Evolutionary conservation across 2,797 vertebrate species (phyloP).

Genomic region (Cottoperca gobio): DNA sequence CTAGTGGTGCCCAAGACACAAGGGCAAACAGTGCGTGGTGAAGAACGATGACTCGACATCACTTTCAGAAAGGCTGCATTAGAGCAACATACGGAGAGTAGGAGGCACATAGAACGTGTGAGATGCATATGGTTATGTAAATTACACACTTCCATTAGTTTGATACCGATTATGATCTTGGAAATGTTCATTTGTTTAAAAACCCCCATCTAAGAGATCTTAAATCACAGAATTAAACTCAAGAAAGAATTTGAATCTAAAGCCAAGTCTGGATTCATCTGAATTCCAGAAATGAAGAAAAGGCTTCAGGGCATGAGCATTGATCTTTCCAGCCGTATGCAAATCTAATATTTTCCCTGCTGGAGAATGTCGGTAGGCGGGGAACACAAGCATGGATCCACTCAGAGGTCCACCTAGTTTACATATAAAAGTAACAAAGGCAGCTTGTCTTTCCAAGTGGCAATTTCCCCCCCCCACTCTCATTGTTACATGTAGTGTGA

Average conservation of each 20-base stretch:
- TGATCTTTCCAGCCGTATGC: conserved; percentile 42
- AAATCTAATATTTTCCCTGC: conserved; percentile 59
- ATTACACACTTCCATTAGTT: conserved; percentile 39
- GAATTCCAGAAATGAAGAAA: conserved; percentile 33
- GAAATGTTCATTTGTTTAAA: conserved; percentile 11
- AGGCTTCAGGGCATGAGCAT: conserved; percentile 7
- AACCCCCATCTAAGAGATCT: not conserved
- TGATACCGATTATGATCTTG: conserved; percentile 10
- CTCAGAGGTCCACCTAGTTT: conserved; percentile 49
- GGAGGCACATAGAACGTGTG: conserved; percentile 47
- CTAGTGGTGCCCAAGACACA: not conserved
- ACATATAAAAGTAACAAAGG: conserved; percentile 67
- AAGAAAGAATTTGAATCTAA: conserved; percentile 10
- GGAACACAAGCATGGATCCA: conserved; percentile 37
- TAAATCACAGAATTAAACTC: not conserved
- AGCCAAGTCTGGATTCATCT: not conserved
- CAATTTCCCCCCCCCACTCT: conserved; percentile 29
- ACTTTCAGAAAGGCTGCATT: conserved; percentile 26
- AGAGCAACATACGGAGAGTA: conserved; percentile 44
- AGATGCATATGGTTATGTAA: conserved; percentile 41
- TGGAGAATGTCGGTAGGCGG: conserved; percentile 69
- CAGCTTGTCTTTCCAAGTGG: conserved; percentile 53
- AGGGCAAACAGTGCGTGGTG: not conserved
- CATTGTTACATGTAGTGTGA: conserved; percentile 66
- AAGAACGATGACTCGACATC: conserved; percentile 48